Evolutionary conservation across 2,797 vertebrate genomes (phyloP), one percentile per base, ranked within the genome.

Genomic region (Etheostoma nigrum): DNA sequence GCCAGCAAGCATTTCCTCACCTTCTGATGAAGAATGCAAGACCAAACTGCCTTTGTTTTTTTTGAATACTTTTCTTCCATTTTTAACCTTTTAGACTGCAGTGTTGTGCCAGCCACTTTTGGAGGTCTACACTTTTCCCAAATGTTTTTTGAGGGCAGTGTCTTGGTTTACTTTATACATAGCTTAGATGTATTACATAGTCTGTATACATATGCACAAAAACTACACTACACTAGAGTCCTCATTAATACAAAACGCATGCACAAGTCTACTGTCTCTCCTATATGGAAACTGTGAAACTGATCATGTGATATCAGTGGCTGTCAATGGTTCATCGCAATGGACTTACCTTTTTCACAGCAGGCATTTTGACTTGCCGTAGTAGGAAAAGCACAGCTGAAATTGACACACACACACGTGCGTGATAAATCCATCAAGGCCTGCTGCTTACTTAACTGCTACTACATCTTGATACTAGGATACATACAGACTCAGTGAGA

Each of bases 391-490:
- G 25, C 25, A 25, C 25, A 25, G 25, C 25, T 25, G 25, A 25
- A 25, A 25, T 25, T 25, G 25, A 25, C 69, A 59, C 55, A 55
- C 71, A 60, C 69, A 76, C 60, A 30, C 66, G 44, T 51, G 45
- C 49, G 75, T 90, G 82, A 88, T 89, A 88, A 92, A 93, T 90
- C 91, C 87, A 85, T 93, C 85, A 85, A 89, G 90, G 92, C 90
- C 94, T 94, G 92, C 92, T 95, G 93, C 92, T 92, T 91, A 88
- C 91, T 85, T 86, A 81, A 82, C 84, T 82, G 90, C 82, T 83
- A 82, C 88, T 82, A 79, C 42, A 79, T 86, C 88, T 85, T 86
- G 93, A 94, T 94, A 93, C 93, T 94, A 94, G 92, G 93, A 94
- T 92, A 94, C 93, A 86, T 74, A 86, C 82, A 88, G 82, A 83